phyloP scores from a whole-genome alignment of 2,888 invertebrate species.

The Chrysodeixis includens region DNA sequence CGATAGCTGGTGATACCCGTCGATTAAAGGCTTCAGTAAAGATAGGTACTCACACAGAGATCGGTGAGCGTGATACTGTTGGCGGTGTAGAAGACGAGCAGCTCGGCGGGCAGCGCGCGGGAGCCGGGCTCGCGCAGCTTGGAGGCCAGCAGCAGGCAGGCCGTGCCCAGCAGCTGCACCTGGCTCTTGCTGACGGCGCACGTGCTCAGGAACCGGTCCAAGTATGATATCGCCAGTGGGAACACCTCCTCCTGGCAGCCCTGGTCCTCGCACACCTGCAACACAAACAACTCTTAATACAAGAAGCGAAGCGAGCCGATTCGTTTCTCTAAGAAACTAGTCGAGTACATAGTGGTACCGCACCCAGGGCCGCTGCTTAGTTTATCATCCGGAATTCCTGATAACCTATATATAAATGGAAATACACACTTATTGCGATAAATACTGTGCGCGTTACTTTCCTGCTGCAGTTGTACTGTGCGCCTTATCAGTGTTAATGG shows the following conservation, averaged over 20 bases:
- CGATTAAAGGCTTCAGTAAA: slow-evolving; percentile 16
- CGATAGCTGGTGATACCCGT: slow-evolving; percentile 20
- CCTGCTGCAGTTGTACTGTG: slow-evolving; percentile 69
- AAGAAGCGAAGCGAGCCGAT: slow-evolving; percentile 32
- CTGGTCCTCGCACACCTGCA: slow-evolving; percentile 97
- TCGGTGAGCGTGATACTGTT: slow-evolving; percentile 96
- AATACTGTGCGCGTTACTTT: slow-evolving; percentile 77
- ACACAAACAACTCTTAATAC: slow-evolving; percentile 55
- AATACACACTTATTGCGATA: slow-evolving; percentile 81
- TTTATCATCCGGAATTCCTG: slow-evolving; percentile 86
- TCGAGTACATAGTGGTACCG: slow-evolving; percentile 55
- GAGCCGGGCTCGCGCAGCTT: slow-evolving; percentile 96
- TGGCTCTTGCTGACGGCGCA: slow-evolving; percentile 95
- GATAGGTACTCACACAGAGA: slow-evolving; percentile 93
- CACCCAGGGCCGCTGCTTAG: slow-evolving; percentile 68
- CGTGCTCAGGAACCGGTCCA: slow-evolving; percentile 97
- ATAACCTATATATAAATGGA: slow-evolving; percentile 87
- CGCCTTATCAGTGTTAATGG: slow-evolving; percentile 68
- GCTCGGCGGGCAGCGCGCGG: slow-evolving; percentile 93
- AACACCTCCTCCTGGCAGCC: slow-evolving; percentile 98
- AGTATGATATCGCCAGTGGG: slow-evolving; percentile 96
- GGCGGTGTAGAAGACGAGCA: slow-evolving; percentile 97
- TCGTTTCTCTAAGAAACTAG: slow-evolving; percentile 62
- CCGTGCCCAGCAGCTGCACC: slow-evolving; percentile 97
- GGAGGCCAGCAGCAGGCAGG: slow-evolving; percentile 97